A percentile compares a stretch with the other conserved stretches of the same genome.
These are phyloP conservation scores for Python bivittatus DNA, from an alignment of 2,113 vertebrate genomes.

Conservation along the genomic window DNA sequence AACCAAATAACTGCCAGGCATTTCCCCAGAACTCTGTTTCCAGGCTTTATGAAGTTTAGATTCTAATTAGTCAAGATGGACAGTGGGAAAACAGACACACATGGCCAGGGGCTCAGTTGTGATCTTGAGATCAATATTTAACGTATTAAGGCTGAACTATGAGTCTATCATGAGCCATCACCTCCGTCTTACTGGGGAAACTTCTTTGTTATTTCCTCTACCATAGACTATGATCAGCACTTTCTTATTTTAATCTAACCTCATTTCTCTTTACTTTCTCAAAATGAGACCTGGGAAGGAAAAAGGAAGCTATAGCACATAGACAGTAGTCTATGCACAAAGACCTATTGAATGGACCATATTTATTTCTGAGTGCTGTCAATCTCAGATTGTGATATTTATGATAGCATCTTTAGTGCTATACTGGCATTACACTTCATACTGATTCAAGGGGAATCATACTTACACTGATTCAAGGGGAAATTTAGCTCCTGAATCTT, in stretches of 20 bases:
- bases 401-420: background rate
- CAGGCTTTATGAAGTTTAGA: constrained; percentile 23
- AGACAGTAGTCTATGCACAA: too few relatives aligned
- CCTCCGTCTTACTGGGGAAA: background rate
- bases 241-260: background rate
- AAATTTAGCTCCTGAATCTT: background rate
- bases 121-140: constrained; percentile 30
- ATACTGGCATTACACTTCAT: background rate
- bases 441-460: background rate
- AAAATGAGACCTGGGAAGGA: background rate
- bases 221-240: background rate
- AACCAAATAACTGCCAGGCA: constrained; percentile 27
- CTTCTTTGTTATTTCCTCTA: background rate
- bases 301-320: background rate
- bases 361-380: background rate
- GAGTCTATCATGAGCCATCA: constrained; percentile 6
- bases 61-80: constrained; percentile 33
- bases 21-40: constrained; percentile 16
- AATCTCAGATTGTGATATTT: background rate
- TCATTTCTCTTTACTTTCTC: background rate
- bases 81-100: constrained; percentile 5
- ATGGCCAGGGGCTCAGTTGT: constrained; percentile 8
- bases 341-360: background rate
- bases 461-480: background rate
- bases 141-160: constrained; percentile 4